phyloP scores from a whole-genome alignment of 1,140 invertebrate genomes.

The Saccostrea cuccullata region DNA sequence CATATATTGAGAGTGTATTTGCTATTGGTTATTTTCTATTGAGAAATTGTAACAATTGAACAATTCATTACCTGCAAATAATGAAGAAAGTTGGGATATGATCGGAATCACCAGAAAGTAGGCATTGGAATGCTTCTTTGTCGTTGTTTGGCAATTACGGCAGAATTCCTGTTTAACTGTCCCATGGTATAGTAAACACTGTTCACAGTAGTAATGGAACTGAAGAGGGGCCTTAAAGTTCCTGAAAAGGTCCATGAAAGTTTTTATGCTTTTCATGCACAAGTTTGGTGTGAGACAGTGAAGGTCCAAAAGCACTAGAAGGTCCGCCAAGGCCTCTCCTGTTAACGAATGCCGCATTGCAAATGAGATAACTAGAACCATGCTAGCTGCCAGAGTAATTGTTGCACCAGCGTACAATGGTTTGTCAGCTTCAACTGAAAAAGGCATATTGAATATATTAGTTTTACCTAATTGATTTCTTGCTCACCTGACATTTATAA shows the following conservation, averaged over 20 bases:
- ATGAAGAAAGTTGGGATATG: slow-evolving; percentile 9
- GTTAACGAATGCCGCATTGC: slow-evolving; percentile 21
- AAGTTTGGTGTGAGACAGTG: slow-evolving; percentile 38
- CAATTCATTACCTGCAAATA: slow-evolving; percentile 30
- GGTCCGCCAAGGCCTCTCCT: slow-evolving; percentile 36
- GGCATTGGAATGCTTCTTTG: background rate
- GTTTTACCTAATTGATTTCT: too few species aligned
- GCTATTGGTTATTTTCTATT: too few species aligned
- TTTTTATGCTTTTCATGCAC: slow-evolving; percentile 11
- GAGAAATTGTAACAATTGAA: too few species aligned
- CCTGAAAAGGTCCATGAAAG: background rate
- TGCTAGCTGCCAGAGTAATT: slow-evolving; percentile 27
- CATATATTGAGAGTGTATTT: too few species aligned
- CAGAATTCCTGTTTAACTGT: background rate
- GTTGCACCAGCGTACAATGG: slow-evolving; percentile 13
- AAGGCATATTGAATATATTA: too few species aligned
- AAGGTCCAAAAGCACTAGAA: slow-evolving; percentile 29
- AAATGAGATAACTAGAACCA: slow-evolving; percentile 13
- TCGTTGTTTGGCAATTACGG: background rate
- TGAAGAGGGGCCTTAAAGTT: background rate
- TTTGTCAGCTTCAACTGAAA: background rate
- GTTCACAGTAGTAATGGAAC: slow-evolving; percentile 7
- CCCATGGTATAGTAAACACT: background rate
- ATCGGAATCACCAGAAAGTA: slow-evolving; percentile 39
- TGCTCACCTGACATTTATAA: too few species aligned